phyloP scores from a whole-genome alignment of 2,113 vertebrate genomes.

The human region GRCh38 chr1:48742501-48743000 shows the following conservation, averaged over 20 bases:
- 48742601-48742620: slow-evolving; percentile 80
- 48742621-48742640: slow-evolving; percentile 92
- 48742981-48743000: slow-evolving; percentile 31
- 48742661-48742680: slow-evolving; percentile 87
- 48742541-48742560: neutral
- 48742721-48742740: slow-evolving; percentile 87
- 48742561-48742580: slow-evolving; percentile 62
- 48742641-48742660: slow-evolving; percentile 90
- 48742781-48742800: slow-evolving; percentile 88
- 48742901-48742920: slow-evolving; percentile 58
- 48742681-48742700: slow-evolving; percentile 90
- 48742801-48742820: slow-evolving; percentile 82
- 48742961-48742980: slow-evolving; percentile 47
- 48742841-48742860: slow-evolving; percentile 77
- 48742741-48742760: slow-evolving; percentile 89
- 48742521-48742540: neutral
- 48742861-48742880: slow-evolving; percentile 56
- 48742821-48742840: slow-evolving; percentile 80
- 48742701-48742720: slow-evolving; percentile 88
- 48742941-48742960: slow-evolving; percentile 35
- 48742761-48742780: slow-evolving; percentile 88
- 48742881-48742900: slow-evolving; percentile 55
- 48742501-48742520: neutral
- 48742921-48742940: neutral
- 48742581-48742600: slow-evolving; percentile 58